Evolutionary conservation across 2,113 vertebrate species (phyloP).

Genomic region (Oryzias celebensis): DNA sequence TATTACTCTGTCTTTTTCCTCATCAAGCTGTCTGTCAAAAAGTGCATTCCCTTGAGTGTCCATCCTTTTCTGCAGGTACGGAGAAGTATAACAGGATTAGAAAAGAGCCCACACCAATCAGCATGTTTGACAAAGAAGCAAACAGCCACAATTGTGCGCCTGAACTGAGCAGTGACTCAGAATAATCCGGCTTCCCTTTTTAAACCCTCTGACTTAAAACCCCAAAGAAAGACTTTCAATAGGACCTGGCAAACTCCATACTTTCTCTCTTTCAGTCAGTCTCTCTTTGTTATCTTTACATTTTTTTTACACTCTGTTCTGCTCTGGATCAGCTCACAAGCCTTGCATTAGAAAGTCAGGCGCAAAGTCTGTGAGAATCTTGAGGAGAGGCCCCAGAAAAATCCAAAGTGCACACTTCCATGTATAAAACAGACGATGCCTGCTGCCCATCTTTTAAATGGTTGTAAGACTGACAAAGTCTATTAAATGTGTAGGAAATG

Average conservation of each 20-base stretch:
- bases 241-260: slow-evolving; percentile 72
- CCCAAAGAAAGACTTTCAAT: slow-evolving; percentile 64
- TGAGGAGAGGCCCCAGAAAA: slow-evolving; percentile 56
- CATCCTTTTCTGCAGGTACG: neutral
- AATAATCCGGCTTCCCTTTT: slow-evolving; percentile 71
- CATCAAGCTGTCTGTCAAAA: slow-evolving; percentile 3
- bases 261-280: slow-evolving; percentile 63
- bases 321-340: slow-evolving; percentile 70
- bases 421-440: no score
- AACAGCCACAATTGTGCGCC: slow-evolving; percentile 16
- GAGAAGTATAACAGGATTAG: slow-evolving; percentile 15
- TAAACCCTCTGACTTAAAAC: slow-evolving; percentile 76
- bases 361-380: slow-evolving; percentile 66
- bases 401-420: slow-evolving; percentile 13
- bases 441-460: no score
- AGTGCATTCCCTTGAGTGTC: slow-evolving; percentile 2
- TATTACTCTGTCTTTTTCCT: neutral
- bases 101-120: slow-evolving; percentile 15
- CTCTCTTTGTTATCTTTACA: slow-evolving; percentile 61
- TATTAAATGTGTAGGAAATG: no score
- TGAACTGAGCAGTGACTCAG: slow-evolving; percentile 45
- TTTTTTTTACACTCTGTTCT: slow-evolving; percentile 67
- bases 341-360: slow-evolving; percentile 67
- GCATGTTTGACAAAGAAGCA: slow-evolving; percentile 26
- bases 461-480: no score